Base-by-base conservation (phyloP, 2,888 invertebrate genomes). In the Phanerotoma sp. region DNA sequence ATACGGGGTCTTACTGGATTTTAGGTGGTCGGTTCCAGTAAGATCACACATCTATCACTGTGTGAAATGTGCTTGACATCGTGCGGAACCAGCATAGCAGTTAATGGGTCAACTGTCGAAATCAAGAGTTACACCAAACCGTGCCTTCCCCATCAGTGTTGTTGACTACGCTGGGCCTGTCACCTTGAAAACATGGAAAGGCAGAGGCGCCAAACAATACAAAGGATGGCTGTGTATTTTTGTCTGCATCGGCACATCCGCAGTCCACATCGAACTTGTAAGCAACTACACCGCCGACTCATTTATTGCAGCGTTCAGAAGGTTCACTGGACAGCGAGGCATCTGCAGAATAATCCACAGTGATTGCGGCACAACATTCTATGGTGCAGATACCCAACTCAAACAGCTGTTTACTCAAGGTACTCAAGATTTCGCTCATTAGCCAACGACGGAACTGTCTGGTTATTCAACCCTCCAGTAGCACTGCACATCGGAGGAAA, bases 401-500 rank as follows among this genome's bases (percentile, higher is more conserved):
- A 35, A 35, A 7, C 35, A 15, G 5, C 35, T 35, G 13, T 35
- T 35, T 15, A n/a, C 13, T n/a, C 35, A 35, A 35, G 35, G 35
- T n/a, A 35, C 35, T 35, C 35, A 35, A 5, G 35, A 35, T n/a
- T n/a, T n/a, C n/a, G n/a, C n/a, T n/a, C n/a, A 25, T 25, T 57
- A 7, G 20, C 52, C 3, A 51, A 46, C 6, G 51, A 62, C 15
- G 62, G 62, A 3, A 65, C 61, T 10, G 3, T 47, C 5, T 70
- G 69, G 69, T 49, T 61, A 13, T 72, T 68, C 51, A 66, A 63
- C 22, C 66, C 68, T 10, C 62, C 70, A 6, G 37, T 37, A 5
- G 58, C 65, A 4, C 67, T 66, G 1, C 62, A 68, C 40, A 65
- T 65, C 32, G 68, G 70, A 3, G 69, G 69, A 5, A 48, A 69